Conservation (phyloP, 2,888 invertebrate species). For the Tigriopus californicus region DNA sequence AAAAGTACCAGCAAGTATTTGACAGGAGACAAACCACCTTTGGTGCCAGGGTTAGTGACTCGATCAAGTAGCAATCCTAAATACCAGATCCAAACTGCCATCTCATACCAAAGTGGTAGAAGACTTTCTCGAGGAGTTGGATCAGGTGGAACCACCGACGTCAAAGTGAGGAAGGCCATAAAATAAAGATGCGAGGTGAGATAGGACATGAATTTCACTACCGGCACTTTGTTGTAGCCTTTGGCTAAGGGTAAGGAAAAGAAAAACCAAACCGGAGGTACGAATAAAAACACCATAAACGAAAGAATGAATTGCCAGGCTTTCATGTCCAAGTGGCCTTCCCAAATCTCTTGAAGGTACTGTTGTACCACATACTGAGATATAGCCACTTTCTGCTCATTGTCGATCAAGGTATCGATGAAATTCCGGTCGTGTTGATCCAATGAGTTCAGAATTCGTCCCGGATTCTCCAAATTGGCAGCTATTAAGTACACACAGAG, state of each 20-base stretch:
- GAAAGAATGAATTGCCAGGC: constrained; percentile 83
- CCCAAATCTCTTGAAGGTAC: constrained; percentile 94
- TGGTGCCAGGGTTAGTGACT: constrained; percentile 90
- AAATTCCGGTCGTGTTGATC: constrained; percentile 86
- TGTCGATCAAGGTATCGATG: constrained; percentile 88
- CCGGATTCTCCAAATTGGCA: constrained; percentile 39
- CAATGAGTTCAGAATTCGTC: constrained; percentile 78
- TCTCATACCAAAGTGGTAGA: constrained; percentile 9
- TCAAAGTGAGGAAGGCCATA: constrained; percentile 74
- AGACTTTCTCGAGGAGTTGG: constrained; percentile 18
- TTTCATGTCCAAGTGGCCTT: constrained; percentile 88
- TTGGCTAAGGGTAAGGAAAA: constrained; percentile 39
- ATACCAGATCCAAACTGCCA: constrained; percentile 75
- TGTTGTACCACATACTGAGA: constrained; percentile 47
- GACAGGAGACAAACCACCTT: constrained; percentile 88
- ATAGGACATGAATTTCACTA: constrained; percentile 4
- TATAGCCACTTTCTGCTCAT: constrained; percentile 71
- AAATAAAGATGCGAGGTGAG: constrained; percentile 59
- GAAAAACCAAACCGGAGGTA: constrained; percentile 88
- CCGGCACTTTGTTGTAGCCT: not conserved
- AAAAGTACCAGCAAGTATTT: constrained; percentile 37
- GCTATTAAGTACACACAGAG: not conserved
- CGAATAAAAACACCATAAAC: constrained; percentile 74
- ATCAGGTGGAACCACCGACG: constrained; percentile 69
- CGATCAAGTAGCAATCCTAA: constrained; percentile 87